Percentiles rank a stretch among this genome's conserved stretches.
Evolutionary conservation across 2,113 vertebrate genomes (phyloP).

Genomic region (Zeus faber): DNA sequence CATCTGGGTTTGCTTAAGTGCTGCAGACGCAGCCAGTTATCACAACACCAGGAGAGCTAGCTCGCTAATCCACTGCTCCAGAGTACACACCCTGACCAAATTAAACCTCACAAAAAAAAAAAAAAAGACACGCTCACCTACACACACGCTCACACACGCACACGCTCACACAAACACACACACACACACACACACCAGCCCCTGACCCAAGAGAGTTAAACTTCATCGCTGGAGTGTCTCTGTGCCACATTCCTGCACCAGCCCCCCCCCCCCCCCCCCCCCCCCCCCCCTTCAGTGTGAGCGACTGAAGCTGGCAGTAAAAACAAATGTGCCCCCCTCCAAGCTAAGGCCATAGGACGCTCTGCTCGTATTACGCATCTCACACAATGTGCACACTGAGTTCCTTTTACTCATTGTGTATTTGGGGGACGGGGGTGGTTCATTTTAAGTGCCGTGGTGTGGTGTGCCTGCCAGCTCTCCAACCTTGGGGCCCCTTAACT

Average conservation of each 20-base stretch:
- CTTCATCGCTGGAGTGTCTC: background rate
- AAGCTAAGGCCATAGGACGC: no score
- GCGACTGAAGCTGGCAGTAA: no score
- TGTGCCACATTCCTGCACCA: slow-evolving; percentile 27
- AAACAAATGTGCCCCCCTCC: no score
- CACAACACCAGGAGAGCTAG: slow-evolving; percentile 56
- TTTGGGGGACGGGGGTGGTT: no score
- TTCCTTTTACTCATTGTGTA: no score
- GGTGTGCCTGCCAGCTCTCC: no score
- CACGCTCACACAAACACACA: slow-evolving; percentile 6
- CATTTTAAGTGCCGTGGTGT: no score
- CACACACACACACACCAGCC: background rate
- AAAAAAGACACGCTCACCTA: background rate
- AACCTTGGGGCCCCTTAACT: no score
- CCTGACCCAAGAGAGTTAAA: slow-evolving; percentile 19
- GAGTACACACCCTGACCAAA: slow-evolving; percentile 46
- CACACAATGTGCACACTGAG: no score
- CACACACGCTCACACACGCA: slow-evolving; percentile 1
- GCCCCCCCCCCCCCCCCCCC: background rate
- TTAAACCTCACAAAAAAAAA: slow-evolving; percentile 51
- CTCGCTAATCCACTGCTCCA: slow-evolving; percentile 49
- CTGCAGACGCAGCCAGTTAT: slow-evolving; percentile 63
- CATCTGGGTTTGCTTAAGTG: slow-evolving; percentile 73
- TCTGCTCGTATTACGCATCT: no score
- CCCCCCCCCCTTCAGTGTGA: no score